A percentile compares a stretch with the other conserved stretches of the same genome.
Evolutionary conservation across 2,113 vertebrate species (phyloP).

Genomic region (Theropithecus gelada): DNA sequence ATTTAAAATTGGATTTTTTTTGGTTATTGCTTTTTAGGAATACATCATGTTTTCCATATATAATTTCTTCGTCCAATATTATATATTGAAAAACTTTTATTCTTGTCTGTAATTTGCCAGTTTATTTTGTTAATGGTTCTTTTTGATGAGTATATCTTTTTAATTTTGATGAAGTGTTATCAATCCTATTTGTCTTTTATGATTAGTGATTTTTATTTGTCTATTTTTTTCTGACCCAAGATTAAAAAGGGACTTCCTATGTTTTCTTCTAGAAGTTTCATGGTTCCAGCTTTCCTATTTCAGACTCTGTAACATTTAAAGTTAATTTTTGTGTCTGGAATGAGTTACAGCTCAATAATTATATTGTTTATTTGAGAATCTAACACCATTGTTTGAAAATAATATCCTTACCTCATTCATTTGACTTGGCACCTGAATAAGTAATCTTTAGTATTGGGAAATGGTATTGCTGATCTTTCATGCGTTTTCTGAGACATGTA

Average conservation of each 20-base stretch:
- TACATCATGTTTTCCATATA: not conserved
- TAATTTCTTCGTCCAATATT: not conserved
- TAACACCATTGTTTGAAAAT: not conserved
- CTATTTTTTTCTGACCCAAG: not conserved
- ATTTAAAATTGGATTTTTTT: not conserved
- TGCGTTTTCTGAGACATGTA: not conserved
- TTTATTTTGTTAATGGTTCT: not conserved
- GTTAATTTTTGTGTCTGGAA: not conserved
- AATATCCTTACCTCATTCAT: not conserved
- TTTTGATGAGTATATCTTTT: not conserved
- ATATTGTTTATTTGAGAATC: not conserved
- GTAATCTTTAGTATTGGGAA: not conserved
- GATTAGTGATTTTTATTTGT: not conserved
- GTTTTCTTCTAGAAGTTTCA: not conserved
- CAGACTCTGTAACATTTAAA: not conserved
- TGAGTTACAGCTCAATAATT: not conserved
- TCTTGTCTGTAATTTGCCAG: not conserved
- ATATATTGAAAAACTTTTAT: not conserved
- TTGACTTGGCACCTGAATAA: not conserved
- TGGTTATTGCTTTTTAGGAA: not conserved
- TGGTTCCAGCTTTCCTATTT: not conserved
- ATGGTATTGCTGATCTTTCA: not conserved
- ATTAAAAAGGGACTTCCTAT: not conserved
- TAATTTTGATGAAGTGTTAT: not conserved
- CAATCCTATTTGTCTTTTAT: not conserved